A percentile compares a stretch with the other conserved stretches of the same genome.
Conservation (phyloP, 2,797 vertebrate species). For the Acipenser oxyrinchus region DNA sequence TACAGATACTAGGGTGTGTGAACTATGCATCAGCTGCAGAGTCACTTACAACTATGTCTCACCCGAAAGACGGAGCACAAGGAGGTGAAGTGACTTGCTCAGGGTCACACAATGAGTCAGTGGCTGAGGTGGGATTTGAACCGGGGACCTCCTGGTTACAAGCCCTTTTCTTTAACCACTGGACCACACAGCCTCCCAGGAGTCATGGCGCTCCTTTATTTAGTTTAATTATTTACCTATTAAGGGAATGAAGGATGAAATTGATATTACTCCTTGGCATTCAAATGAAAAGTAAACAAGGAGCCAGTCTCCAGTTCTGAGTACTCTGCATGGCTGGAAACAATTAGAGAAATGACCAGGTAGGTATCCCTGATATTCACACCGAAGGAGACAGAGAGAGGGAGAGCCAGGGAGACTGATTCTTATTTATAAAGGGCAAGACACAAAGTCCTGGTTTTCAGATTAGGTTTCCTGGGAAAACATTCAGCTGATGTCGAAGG, state of each 20-base stretch:
- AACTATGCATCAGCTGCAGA: no score
- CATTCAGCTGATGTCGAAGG: conserved; percentile 1
- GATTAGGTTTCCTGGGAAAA: conserved; percentile 7
- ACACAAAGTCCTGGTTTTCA: neutral
- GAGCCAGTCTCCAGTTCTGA: neutral
- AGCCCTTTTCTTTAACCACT: no score
- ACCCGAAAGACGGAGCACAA: no score
- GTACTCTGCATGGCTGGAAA: neutral
- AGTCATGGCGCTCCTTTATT: neutral
- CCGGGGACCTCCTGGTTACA: no score
- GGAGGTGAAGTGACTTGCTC: no score
- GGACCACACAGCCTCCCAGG: no score
- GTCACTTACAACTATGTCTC: no score
- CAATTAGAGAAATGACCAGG: neutral
- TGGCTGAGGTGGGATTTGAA: no score
- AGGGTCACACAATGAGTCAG: no score
- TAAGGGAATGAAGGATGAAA: neutral
- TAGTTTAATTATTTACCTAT: neutral
- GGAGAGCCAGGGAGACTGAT: neutral
- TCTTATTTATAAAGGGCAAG: neutral
- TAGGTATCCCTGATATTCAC: neutral
- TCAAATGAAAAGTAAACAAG: conserved; percentile 2
- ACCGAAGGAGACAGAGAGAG: neutral
- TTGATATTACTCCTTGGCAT: neutral
- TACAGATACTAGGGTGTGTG: no score